Evolutionary conservation across 2,888 invertebrate genomes (phyloP), one percentile per base, ranked within the genome.

Genomic region (Plemyria rubiginata): DNA sequence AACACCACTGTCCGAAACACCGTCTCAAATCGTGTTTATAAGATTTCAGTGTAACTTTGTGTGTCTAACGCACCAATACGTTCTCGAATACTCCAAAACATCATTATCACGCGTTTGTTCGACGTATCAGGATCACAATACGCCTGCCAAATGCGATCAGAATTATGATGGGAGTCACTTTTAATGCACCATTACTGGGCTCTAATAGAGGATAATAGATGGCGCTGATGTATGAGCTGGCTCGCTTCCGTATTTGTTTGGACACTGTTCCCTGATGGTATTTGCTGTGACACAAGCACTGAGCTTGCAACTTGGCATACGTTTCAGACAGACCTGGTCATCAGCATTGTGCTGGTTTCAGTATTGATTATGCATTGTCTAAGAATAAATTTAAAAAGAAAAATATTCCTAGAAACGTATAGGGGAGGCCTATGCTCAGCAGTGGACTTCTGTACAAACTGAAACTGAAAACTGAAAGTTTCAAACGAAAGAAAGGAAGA

Each of bases 91-190:
- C 75, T 58, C 54, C 53, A 45, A 68, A 73, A 72, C 79, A 82
- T 89, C 86, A 87, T 90, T 86, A 89, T 74, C 78, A 75, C 75
- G 80, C 85, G 87, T 87, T 90, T 88, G 90, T 90, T 91, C 86
- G 89, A 88, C 87, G 82, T 86, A 89, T 89, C 87, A 79, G 88
- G 87, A 87, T 86, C 82, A 89, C 90, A 90, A 88, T 87, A 76
- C 83, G 70, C 80, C 73, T 88, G 91, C 90, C 91, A 90, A 92
- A 90, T 90, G 87, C 84, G 86, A 79, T 77, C 78, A 77, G 78
- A 86, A 86, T 87, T 85, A 84, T 80, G 84, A 84, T 78, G 77
- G 76, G 78, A 82, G 84, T 83, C 86, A 88, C 86, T 90, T 88
- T 90, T 90, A 87, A 88, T 86, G 81, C 77, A 69, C 80, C 82